These are phyloP conservation scores for Pachymerium ferrugineum DNA, from an alignment of 2,888 invertebrate genomes.

Conservation along the genomic window DNA sequence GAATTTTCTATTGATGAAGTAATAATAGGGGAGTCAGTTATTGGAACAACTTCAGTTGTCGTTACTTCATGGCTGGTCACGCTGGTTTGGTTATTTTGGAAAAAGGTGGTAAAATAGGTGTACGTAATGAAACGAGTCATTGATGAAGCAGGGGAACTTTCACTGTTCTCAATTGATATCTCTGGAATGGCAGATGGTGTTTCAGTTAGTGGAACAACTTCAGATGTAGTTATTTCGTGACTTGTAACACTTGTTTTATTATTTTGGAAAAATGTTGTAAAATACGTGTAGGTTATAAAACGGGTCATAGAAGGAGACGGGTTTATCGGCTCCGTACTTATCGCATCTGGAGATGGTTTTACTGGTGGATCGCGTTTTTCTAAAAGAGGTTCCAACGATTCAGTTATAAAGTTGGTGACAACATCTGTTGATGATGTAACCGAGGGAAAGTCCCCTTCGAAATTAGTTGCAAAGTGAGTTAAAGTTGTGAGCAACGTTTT, in stretches of 20 bases:
- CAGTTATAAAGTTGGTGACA: slow-evolving; percentile 51
- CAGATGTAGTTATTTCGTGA: slow-evolving; percentile 78
- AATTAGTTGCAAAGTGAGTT: slow-evolving; percentile 74
- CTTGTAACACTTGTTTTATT: slow-evolving; percentile 77
- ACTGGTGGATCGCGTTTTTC: not conserved
- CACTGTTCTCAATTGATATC: not conserved
- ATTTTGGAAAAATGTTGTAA: slow-evolving; percentile 74
- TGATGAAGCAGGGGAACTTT: not conserved
- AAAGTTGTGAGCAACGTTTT: slow-evolving; percentile 71
- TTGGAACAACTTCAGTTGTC: slow-evolving; percentile 65
- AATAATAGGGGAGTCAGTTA: slow-evolving; percentile 64
- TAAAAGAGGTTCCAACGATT: slow-evolving; percentile 47
- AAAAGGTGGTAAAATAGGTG: slow-evolving; percentile 71
- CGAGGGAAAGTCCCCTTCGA: slow-evolving; percentile 56
- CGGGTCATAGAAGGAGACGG: slow-evolving; percentile 40
- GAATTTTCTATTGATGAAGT: not conserved
- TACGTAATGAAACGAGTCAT: slow-evolving; percentile 69
- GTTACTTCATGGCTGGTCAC: slow-evolving; percentile 81
- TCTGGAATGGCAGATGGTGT: not conserved
- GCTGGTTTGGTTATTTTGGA: slow-evolving; percentile 71
- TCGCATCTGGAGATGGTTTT: not conserved
- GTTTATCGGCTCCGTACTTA: not conserved
- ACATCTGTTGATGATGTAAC: slow-evolving; percentile 62
- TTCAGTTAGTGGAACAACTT: slow-evolving; percentile 54
- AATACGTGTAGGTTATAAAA: slow-evolving; percentile 76